Evolutionary conservation across 2,888 invertebrate genomes (phyloP).

Genomic region (Caradrina clavipalpis): DNA sequence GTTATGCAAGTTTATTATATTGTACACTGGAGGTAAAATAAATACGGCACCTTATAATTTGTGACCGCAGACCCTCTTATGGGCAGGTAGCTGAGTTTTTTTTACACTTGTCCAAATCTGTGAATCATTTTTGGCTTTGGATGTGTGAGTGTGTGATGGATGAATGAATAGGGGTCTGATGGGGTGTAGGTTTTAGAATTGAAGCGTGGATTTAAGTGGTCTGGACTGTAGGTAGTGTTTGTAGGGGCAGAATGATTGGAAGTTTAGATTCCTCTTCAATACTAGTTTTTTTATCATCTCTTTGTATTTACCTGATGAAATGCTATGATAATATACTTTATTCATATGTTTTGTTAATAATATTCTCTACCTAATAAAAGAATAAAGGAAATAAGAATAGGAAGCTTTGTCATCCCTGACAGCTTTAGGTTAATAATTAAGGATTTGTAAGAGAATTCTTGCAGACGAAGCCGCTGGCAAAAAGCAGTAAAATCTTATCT

Average conservation of each 20-base stretch:
- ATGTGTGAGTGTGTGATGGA: constrained; percentile 38
- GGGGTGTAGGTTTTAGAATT: constrained; percentile 20
- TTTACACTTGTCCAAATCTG: constrained; percentile 19
- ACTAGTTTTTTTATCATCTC: background rate
- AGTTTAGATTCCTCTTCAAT: background rate
- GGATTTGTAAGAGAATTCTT: too few species aligned
- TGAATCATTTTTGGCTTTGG: constrained; percentile 40
- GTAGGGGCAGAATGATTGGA: background rate
- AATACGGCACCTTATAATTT: constrained; percentile 69
- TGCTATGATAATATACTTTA: background rate
- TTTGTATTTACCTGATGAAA: background rate
- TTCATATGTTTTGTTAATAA: too few species aligned
- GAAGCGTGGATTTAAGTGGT: background rate
- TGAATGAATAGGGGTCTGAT: constrained; percentile 23
- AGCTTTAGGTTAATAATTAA: too few species aligned
- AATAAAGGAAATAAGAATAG: too few species aligned
- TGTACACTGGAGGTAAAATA: constrained; percentile 57
- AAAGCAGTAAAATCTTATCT: background rate
- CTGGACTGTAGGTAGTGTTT: constrained; percentile 9
- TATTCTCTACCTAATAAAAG: too few species aligned
- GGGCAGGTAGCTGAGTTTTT: constrained; percentile 56
- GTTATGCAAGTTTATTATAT: constrained; percentile 52
- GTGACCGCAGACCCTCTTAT: constrained; percentile 60
- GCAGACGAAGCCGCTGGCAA: too few species aligned
- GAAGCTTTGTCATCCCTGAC: too few species aligned